Evolutionary conservation across 2,888 invertebrate species (phyloP), one percentile per base, ranked within the genome.

Genomic region (Smittia aterrima): DNA sequence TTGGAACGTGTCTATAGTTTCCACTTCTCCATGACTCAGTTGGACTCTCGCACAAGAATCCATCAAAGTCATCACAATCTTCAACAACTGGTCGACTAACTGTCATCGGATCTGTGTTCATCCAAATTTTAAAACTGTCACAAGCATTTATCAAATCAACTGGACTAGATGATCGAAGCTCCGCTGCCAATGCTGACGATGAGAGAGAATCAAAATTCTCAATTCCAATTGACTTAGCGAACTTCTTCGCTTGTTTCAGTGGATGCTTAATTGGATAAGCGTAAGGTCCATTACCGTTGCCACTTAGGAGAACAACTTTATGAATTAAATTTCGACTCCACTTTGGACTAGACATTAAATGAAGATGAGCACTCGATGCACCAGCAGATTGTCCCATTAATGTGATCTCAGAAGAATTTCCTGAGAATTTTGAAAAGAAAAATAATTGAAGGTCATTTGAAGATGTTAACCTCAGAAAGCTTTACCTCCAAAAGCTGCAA

Each of bases 1-100:
- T 84, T 0, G 87, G 86, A 1, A 86, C 80, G 18, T 81, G 79
- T 11, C 78, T 78, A 70, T 85, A 84, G 40, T 79, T 79, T 11
- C 84, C 84, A n/a, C 75, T 76, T 66, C 78, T 77, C 22, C 86
- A 77, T 38, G 84, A 77, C 13, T 81, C 77, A 11, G 79, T 70
- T 0, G 87, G 87, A 74, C 83, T 79, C 73, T 80, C 80, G 0
- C 81, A 82, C 0, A 87, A 76, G 77, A 86, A 86, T 0, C 85
- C 83, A 24, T 81, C 68, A 2, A 75, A 75, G 11, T 54, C 4
- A 1, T 18, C 22, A 32, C 74, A 74, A 18, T 74, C 47, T 78
- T 87, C 87, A 4, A 84, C 79, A 0, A 84, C 85, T 0, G 85
- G 82, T 0, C 83, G 81, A 77, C 81, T 86, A 66, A 83, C 80